Evolutionary conservation across 1,140 invertebrate species (phyloP), one percentile per base, ranked within the genome.

Genomic region (Phymastichus coffea): DNA sequence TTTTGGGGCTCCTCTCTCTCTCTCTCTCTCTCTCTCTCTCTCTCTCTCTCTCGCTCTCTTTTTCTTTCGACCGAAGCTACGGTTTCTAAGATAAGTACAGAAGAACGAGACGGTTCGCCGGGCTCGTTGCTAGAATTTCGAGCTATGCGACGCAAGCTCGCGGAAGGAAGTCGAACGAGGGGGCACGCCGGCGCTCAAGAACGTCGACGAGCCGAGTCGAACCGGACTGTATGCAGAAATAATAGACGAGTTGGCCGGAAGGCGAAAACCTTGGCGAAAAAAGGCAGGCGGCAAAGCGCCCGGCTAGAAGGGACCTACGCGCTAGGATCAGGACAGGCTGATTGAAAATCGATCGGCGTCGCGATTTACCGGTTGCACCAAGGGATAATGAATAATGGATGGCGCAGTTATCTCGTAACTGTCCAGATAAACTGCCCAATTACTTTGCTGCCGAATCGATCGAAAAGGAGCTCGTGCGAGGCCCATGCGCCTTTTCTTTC

Each of bases 301-400:
- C 26, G 10, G 17, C n/a, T n/a, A n/a, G n/a, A n/a, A n/a, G n/a
- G n/a, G n/a, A n/a, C n/a, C n/a, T n/a, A n/a, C n/a, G n/a, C n/a
- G n/a, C n/a, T n/a, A n/a, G n/a, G n/a, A n/a, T n/a, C n/a, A 12
- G 15, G 22, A 51, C 22, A 43, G 44, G 57, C 28, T 46, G 28
- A 57, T 65, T 57, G 61, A 63, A 62, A 60, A 61, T 65, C 40
- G 64, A 26, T 53, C 53, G 46, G 26, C 40, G n/a, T n/a, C n/a
- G 20, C 47, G 59, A 51, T 61, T 57, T 51, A 44, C 40, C 47
- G 44, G 44, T n/a, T 14, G 22, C 26, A 44, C 19, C 26, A 23
- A n/a, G 46, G 60, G 41, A 57, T 57, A 65, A 65, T 65, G 63
- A 62, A 65, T 65, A 65, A 65, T 61, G 59, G 56, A 65, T 49